Percentiles rank a stretch among this genome's conserved stretches.
These are phyloP conservation scores for Brachionus paranguensis DNA, from an alignment of 1,140 invertebrate genomes.

Conservation along the genomic window DNA sequence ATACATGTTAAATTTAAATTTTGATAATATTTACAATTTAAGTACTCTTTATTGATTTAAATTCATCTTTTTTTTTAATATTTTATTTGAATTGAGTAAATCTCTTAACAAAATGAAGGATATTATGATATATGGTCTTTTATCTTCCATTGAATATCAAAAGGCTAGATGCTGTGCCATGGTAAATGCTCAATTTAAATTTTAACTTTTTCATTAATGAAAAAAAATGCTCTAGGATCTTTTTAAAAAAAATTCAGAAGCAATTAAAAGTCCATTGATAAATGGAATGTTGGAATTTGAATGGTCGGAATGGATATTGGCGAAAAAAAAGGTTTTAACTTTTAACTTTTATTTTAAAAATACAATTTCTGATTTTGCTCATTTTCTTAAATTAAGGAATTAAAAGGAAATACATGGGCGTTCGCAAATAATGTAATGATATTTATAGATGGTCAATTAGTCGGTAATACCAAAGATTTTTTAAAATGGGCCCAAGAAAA, in stretches of 20 bases:
- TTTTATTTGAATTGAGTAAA: background rate
- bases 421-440: conserved; percentile 51
- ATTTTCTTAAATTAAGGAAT: conserved; percentile 44
- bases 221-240: conserved; percentile 46
- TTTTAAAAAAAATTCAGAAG: conserved; percentile 43
- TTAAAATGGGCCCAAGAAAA: conserved; percentile 51
- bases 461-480: conserved; percentile 52
- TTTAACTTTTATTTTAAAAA: background rate
- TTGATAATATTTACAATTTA: background rate
- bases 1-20: background rate
- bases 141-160: conserved; percentile 3
- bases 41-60: background rate
- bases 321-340: conserved; percentile 48
- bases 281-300: conserved; percentile 53
- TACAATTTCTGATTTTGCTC: background rate
- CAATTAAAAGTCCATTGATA: conserved; percentile 45
- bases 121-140: conserved; percentile 49
- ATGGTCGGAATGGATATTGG: conserved; percentile 52
- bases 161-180: conserved; percentile 27
- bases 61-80: background rate
- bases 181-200: background rate
- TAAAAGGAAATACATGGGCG: conserved; percentile 52
- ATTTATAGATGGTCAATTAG: conserved; percentile 50
- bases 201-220: background rate
- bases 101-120: background rate